These are phyloP conservation scores for Dynastes tityus DNA, from an alignment of 2,888 invertebrate genomes.

Conservation along the genomic window DNA sequence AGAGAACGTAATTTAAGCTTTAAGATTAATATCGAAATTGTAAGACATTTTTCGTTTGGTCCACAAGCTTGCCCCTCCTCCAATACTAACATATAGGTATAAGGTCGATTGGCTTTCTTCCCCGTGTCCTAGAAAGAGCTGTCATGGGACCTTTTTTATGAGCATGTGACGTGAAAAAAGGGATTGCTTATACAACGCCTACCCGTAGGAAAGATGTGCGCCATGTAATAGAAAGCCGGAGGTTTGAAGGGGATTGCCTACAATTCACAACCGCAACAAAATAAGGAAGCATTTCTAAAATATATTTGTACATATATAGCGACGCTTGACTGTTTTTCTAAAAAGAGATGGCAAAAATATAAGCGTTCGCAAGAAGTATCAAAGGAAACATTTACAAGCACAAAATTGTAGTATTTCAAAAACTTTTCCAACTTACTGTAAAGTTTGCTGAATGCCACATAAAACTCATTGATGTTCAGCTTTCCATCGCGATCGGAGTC, in stretches of 20 bases:
- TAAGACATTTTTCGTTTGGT: too few relatives aligned
- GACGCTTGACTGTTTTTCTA: conserved; percentile 4
- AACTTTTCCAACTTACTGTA: conserved; percentile 75
- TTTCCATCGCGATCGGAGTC: conserved; percentile 79
- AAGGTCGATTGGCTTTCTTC: conserved; percentile 38
- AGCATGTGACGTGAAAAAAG: conserved; percentile 21
- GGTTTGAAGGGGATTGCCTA: conserved; percentile 1
- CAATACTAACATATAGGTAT: conserved; percentile 2
- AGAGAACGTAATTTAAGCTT: too few relatives aligned
- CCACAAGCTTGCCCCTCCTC: not conserved
- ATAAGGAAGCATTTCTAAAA: not conserved
- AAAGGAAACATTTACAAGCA: too few relatives aligned
- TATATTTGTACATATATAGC: conserved; percentile 24
- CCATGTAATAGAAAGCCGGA: conserved; percentile 15
- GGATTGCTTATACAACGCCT: conserved; percentile 13
- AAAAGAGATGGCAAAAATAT: too few relatives aligned
- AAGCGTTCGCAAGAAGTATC: too few relatives aligned
- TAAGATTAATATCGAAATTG: too few relatives aligned
- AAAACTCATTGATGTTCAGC: conserved; percentile 81
- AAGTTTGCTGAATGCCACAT: conserved; percentile 83
- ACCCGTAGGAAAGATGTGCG: conserved; percentile 15
- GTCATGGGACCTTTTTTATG: conserved; percentile 33
- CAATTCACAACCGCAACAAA: conserved; percentile 17
- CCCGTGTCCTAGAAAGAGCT: not conserved
- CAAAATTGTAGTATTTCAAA: too few relatives aligned